These are phyloP conservation scores for Leucoptera coffeella DNA, from an alignment of 2,888 invertebrate genomes.

Conservation along the genomic window DNA sequence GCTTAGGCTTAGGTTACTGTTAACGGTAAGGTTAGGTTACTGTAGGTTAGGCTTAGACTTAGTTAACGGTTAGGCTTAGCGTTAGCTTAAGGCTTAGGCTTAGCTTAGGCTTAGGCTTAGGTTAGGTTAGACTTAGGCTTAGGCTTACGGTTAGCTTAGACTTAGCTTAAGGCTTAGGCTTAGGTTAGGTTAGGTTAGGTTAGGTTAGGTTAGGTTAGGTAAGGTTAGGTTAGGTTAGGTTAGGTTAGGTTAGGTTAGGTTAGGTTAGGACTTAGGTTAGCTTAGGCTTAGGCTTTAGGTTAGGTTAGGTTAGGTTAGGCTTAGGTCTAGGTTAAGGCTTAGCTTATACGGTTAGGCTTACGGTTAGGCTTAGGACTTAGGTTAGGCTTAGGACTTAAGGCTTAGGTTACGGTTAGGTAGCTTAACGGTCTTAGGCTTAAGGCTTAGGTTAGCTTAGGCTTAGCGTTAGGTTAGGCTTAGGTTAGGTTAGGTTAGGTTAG, in stretches of 20 bases:
- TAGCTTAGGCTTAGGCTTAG: too few species aligned
- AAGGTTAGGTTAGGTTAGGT: slow-evolving; percentile 3
- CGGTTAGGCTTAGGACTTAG: too few species aligned
- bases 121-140: too few species aligned
- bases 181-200: slow-evolving; percentile 4
- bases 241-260: slow-evolving; percentile 4
- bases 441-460: slow-evolving; percentile 3
- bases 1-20: too few species aligned
- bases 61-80: too few species aligned
- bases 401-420: slow-evolving; percentile 4
- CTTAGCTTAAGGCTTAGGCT: too few species aligned
- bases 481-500: slow-evolving; percentile 4
- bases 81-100: too few species aligned
- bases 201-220: slow-evolving; percentile 3
- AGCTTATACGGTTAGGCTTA: too few species aligned
- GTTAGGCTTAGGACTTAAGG: slow-evolving; percentile 4
- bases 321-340: slow-evolving; percentile 4
- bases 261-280: slow-evolving; percentile 3
- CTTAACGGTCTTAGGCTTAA: too few species aligned
- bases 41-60: too few species aligned
- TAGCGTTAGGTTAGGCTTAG: slow-evolving; percentile 3
- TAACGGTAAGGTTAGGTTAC: too few species aligned
- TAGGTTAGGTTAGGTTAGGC: slow-evolving; percentile 4
- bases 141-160: too few species aligned
- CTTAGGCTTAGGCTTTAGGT: slow-evolving; percentile 3